Evolutionary conservation across 2,797 vertebrate genomes (phyloP).

Genomic region (Spondyliosoma cantharus): DNA sequence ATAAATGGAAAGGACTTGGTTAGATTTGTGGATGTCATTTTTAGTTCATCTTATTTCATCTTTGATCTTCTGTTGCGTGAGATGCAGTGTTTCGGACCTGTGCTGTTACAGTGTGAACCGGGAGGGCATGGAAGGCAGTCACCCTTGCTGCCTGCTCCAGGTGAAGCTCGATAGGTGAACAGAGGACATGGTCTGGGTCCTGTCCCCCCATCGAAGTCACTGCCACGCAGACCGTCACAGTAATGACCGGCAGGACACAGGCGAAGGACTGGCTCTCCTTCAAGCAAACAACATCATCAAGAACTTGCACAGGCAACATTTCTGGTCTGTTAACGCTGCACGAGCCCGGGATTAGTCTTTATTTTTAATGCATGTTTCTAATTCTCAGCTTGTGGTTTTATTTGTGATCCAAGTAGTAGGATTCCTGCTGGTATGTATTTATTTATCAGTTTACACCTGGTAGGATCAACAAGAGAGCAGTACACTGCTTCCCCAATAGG

Average conservation of each 20-base stretch:
- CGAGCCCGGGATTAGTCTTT: not conserved
- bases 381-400: slow-evolving; percentile 15
- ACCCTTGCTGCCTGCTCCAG: slow-evolving; percentile 83
- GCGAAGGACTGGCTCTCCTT: slow-evolving; percentile 84
- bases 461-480: not conserved
- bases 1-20: not conserved
- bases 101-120: slow-evolving; percentile 85
- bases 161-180: slow-evolving; percentile 83
- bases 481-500: not conserved
- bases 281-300: slow-evolving; percentile 23
- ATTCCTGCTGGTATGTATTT: not conserved
- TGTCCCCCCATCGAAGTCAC: slow-evolving; percentile 59
- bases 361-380: slow-evolving; percentile 11
- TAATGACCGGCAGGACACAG: slow-evolving; percentile 89
- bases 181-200: slow-evolving; percentile 87
- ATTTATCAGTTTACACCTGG: too few species aligned
- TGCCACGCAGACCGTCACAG: slow-evolving; percentile 85
- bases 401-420: not conserved
- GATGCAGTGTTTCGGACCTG: slow-evolving; percentile 80
- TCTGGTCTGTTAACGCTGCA: not conserved
- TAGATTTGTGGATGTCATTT: not conserved
- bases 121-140: slow-evolving; percentile 89
- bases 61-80: not conserved
- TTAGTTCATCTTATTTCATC: not conserved
- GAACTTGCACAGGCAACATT: not conserved